Evolutionary conservation across 1,140 invertebrate species (phyloP).

Genomic region (Drosophila hydei): DNA sequence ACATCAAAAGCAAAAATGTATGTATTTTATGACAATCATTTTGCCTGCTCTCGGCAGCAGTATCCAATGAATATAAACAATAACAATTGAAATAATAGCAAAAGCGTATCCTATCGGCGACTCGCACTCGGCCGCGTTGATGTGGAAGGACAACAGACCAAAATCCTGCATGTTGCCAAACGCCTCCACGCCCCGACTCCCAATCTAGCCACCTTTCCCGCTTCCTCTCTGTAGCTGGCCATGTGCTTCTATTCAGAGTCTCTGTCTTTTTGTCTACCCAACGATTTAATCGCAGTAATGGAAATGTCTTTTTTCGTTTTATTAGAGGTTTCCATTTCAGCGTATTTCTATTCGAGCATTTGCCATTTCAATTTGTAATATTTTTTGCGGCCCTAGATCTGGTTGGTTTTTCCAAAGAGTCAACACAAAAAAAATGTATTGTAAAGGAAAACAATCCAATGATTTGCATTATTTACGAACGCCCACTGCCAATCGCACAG

Average conservation of each 20-base stretch:
- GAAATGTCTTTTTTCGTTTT: slow-evolving; percentile 68
- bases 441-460: slow-evolving; percentile 27
- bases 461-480: slow-evolving; percentile 34
- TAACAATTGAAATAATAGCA: slow-evolving; percentile 77
- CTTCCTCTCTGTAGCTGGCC: neutral
- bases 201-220: neutral
- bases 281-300: slow-evolving; percentile 80
- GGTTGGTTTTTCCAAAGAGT: slow-evolving; percentile 2
- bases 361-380: slow-evolving; percentile 69
- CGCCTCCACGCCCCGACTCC: slow-evolving; percentile 24
- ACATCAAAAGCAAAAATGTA: slow-evolving; percentile 48
- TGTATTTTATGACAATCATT: slow-evolving; percentile 43
- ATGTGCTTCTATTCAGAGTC: neutral
- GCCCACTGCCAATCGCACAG: neutral
- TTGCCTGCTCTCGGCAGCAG: slow-evolving; percentile 23
- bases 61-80: slow-evolving; percentile 78
- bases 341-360: slow-evolving; percentile 41
- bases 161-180: slow-evolving; percentile 34
- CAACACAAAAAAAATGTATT: slow-evolving; percentile 11
- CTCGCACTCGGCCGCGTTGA: slow-evolving; percentile 24
- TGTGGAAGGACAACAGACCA: slow-evolving; percentile 38
- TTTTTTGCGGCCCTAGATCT: slow-evolving; percentile 44
- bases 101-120: slow-evolving; percentile 57
- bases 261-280: slow-evolving; percentile 15
- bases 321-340: slow-evolving; percentile 68